phyloP scores from a whole-genome alignment of 2,113 vertebrate genomes.

The Dicentrarchus labrax region DNA sequence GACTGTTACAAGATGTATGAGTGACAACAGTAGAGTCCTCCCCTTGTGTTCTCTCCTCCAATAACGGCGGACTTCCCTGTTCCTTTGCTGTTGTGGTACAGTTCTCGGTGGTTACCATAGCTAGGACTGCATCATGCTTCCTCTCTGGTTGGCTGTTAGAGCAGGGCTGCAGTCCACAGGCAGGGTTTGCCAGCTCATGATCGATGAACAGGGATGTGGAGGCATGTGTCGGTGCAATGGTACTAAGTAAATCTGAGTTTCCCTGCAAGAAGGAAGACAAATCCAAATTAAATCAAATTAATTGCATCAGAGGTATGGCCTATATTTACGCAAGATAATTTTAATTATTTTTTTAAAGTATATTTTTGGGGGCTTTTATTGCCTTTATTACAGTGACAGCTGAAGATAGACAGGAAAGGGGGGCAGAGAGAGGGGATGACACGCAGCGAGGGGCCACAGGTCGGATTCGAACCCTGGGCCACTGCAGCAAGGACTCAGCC shows the following conservation, averaged over 20 bases:
- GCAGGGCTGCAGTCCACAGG: background rate
- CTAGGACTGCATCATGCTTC: background rate
- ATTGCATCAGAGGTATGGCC: background rate
- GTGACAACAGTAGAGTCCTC: slow-evolving; percentile 38
- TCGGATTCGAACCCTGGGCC: too few species aligned
- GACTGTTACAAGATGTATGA: slow-evolving; percentile 37
- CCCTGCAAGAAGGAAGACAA: slow-evolving; percentile 11
- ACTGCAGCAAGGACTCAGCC: too few species aligned
- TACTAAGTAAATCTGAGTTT: background rate
- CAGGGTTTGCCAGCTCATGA: background rate
- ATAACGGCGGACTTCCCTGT: background rate
- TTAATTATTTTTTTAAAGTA: too few species aligned
- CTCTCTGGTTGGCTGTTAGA: slow-evolving; percentile 5
- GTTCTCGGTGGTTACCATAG: slow-evolving; percentile 15
- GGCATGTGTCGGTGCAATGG: background rate
- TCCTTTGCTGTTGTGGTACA: slow-evolving; percentile 7
- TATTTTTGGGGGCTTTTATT: too few species aligned
- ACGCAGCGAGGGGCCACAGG: too few species aligned
- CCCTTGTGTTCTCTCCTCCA: slow-evolving; percentile 27
- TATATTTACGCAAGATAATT: too few species aligned
- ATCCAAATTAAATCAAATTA: background rate
- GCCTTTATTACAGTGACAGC: too few species aligned
- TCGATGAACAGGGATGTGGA: background rate
- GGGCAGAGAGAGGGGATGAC: too few species aligned
- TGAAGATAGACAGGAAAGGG: too few species aligned